Conservation (phyloP, 2,113 vertebrate genomes). For the Casuarius casuarius region DNA sequence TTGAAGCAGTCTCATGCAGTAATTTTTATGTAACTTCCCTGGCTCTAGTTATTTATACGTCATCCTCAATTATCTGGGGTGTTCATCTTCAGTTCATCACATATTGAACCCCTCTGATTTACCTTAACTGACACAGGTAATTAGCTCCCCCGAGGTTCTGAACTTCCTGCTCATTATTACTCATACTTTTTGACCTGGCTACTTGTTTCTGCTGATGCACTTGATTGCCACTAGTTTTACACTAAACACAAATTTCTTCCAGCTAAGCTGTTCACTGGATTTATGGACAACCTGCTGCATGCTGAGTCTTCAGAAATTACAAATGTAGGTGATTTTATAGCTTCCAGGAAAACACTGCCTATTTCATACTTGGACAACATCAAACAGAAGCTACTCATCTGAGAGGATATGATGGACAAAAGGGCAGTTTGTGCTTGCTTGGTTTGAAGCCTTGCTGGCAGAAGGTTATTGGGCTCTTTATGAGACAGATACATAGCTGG, state of each 20-base stretch:
- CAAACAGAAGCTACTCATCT: constrained; percentile 1
- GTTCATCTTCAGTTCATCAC: neutral
- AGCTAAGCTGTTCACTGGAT: neutral
- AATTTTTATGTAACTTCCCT: neutral
- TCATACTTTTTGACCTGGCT: neutral
- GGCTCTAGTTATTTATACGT: neutral
- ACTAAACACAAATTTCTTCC: neutral
- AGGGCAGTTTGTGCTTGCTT: neutral
- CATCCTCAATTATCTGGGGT: neutral
- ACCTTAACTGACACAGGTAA: neutral
- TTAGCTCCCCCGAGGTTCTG: neutral
- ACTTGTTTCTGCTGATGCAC: neutral
- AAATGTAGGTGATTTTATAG: neutral
- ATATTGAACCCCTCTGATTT: neutral
- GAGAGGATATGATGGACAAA: neutral
- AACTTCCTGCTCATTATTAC: neutral
- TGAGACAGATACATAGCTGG: neutral
- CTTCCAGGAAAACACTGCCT: neutral
- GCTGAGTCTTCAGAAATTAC: neutral
- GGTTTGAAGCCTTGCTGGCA: neutral
- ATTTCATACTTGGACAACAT: neutral
- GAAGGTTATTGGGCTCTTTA: neutral
- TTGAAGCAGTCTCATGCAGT: neutral
- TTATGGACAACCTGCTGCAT: neutral
- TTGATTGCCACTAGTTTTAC: neutral